These are phyloP conservation scores for Cryptops parisi DNA, from an alignment of 2,888 invertebrate genomes.

Conservation along the genomic window DNA sequence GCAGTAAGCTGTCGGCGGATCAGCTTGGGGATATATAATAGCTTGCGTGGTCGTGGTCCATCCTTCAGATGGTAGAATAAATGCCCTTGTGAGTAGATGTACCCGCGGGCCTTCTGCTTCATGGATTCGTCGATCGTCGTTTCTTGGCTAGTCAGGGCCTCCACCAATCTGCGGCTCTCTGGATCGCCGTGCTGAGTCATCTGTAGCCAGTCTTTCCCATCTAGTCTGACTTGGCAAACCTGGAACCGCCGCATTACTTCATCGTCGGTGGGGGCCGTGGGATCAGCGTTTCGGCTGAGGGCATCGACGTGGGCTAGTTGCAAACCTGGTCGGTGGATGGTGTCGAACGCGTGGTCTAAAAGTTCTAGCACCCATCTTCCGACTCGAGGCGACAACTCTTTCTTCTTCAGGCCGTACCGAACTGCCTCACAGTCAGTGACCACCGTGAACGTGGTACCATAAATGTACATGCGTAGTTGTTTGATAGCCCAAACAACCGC, in stretches of 20 bases:
- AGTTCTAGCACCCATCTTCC: background rate
- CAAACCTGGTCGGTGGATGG: background rate
- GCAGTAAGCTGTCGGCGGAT: background rate
- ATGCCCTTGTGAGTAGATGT: background rate
- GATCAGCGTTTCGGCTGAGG: background rate
- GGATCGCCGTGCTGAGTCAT: background rate
- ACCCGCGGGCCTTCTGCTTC: background rate
- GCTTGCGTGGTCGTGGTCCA: too few species aligned
- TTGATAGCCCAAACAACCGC: constrained; percentile 7
- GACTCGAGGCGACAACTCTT: background rate
- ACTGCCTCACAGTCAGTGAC: constrained; percentile 10
- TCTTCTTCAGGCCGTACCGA: background rate
- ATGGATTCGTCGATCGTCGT: background rate
- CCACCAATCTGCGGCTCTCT: background rate
- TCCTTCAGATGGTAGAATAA: background rate
- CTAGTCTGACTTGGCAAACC: background rate
- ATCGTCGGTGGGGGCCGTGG: background rate
- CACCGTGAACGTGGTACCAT: constrained; percentile 3
- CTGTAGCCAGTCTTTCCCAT: background rate
- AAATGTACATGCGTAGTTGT: constrained; percentile 11
- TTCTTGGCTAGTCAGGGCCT: background rate
- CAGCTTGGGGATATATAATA: background rate
- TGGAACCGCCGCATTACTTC: background rate
- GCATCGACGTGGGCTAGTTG: background rate
- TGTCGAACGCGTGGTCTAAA: background rate